phyloP scores from a whole-genome alignment of 2,888 invertebrate genomes.

The Esperia sulphurella region DNA sequence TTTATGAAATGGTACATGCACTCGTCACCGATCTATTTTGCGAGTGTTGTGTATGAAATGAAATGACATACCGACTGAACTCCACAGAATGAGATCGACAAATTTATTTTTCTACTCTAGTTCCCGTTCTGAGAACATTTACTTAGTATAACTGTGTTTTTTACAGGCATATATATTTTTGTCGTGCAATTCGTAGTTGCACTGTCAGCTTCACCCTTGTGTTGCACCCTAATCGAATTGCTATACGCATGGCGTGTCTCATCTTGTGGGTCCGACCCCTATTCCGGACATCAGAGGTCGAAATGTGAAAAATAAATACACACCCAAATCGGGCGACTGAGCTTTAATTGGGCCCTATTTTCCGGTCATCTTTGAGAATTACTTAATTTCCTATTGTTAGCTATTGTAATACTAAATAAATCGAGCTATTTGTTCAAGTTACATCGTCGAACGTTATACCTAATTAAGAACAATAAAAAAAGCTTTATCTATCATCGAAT shows the following conservation, averaged over 20 bases:
- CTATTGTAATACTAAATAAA: constrained; percentile 17
- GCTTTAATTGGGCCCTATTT: constrained; percentile 67
- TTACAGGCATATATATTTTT: constrained; percentile 24
- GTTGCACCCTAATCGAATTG: constrained; percentile 77
- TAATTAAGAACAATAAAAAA: too few species aligned
- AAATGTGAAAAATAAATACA: constrained; percentile 72
- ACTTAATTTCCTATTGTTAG: constrained; percentile 63
- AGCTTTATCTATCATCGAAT: too few species aligned
- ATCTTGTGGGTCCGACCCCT: constrained; percentile 67
- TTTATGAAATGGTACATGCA: constrained; percentile 65
- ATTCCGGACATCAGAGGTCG: constrained; percentile 66
- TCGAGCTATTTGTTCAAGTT: too few species aligned
- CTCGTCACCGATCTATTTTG: constrained; percentile 75
- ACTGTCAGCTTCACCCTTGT: constrained; percentile 67
- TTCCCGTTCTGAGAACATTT: constrained; percentile 15
- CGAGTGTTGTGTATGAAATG: constrained; percentile 74
- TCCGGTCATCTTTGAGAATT: constrained; percentile 59
- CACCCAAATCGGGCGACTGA: constrained; percentile 62
- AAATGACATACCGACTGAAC: constrained; percentile 59
- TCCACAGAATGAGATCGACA: constrained; percentile 3
- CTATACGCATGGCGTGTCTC: constrained; percentile 69
- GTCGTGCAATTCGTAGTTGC: constrained; percentile 44
- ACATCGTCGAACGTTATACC: too few species aligned
- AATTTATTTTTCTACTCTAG: constrained; percentile 1
- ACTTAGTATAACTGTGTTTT: background rate